Evolutionary conservation across 2,113 vertebrate species (phyloP), one percentile per base, ranked within the genome.

Genomic region (Calidris pugnax): DNA sequence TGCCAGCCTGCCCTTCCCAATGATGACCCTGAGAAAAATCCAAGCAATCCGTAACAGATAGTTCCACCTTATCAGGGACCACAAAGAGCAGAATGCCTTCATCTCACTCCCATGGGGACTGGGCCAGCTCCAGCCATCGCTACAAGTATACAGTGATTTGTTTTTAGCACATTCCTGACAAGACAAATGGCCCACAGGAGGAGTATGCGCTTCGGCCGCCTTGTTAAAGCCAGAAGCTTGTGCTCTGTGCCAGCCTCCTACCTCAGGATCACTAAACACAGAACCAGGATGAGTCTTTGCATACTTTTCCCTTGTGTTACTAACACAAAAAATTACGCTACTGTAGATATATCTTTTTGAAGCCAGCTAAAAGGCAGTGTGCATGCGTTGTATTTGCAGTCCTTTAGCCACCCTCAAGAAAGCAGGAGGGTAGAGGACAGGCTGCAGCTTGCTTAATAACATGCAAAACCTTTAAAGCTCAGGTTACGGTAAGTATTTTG

Each of bases 381-480:
- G 64, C 12, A 3, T 30, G 23, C 28, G 63, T 73, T 0, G 0
- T 66, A 26, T 71, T 72, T 90, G 55, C 76, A 56, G 64, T 64
- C 30, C 43, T 85, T 55, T 4, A 85, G 51, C 41, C 27, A 69
- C 24, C 32, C 57, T 79, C 53, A 41, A 75, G 63, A 85, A 92
- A 79, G 47, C 27, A 89, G 1, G 1, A 35, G 26, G 60, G n/a
- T 66, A 88, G 83, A 77, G 26, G 51, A 53, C 96, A 95, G 84
- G 95, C 80, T 88, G 56, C 72, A 87, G 66, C 92, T 92, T 97
- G 94, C 68, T 75, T 92, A 93, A 90, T 94, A 81, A 87, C 53
- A 90, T 62, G 92, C 51, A 89, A 86, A 96, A 89, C 33, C 62
- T 92, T 84, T 90, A 84, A 89, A 77, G 76, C 86, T 95, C 90